These are phyloP conservation scores for Bufotes viridis DNA, from an alignment of 2,797 vertebrate species.

Conservation along the genomic window DNA sequence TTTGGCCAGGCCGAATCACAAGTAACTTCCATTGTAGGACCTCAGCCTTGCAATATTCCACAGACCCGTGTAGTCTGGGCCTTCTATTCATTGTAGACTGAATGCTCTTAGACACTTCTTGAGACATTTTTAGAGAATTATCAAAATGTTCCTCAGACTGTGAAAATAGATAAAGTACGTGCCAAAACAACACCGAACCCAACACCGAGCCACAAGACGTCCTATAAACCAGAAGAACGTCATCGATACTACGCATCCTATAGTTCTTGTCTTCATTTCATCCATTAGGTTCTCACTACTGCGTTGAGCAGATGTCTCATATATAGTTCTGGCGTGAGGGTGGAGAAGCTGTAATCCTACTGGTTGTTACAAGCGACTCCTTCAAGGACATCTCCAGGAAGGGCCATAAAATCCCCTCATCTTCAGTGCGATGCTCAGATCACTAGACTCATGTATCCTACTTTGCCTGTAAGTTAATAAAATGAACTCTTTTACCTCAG, in stretches of 20 bases:
- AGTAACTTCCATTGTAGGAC: not conserved
- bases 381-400: not conserved
- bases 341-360: not conserved
- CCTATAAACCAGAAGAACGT: not conserved
- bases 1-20: not conserved
- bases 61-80: not conserved
- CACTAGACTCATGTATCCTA: not conserved
- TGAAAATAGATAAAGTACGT: conserved; percentile 21
- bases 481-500: not conserved
- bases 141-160: conserved; percentile 21
- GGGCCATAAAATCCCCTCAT: not conserved
- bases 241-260: not conserved
- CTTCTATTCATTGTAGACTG: not conserved
- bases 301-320: not conserved
- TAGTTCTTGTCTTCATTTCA: not conserved
- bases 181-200: not conserved
- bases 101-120: not conserved
- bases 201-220: not conserved
- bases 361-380: not conserved
- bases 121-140: conserved; percentile 18
- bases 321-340: not conserved
- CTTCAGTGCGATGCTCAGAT: not conserved
- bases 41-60: not conserved
- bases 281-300: not conserved
- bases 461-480: conserved; percentile 22